Percentiles rank a stretch among this genome's conserved stretches.
Conservation (phyloP, 2,797 vertebrate species). For the Champsocephalus gunnari region DNA sequence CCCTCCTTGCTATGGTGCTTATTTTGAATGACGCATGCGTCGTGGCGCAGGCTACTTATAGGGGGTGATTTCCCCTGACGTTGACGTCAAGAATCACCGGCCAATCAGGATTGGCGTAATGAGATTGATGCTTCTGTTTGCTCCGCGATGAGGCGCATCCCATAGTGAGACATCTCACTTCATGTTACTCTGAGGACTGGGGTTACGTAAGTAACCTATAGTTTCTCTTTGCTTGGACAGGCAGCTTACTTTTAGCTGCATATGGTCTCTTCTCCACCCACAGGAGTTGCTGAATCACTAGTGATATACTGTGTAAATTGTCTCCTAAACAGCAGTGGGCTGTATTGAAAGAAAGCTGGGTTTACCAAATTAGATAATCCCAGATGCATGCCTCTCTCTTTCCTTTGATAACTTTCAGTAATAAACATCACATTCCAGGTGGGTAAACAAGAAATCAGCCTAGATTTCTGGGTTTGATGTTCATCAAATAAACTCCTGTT, state of each 20-base stretch:
- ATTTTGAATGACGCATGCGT: too few relatives aligned
- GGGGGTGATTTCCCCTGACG: too few relatives aligned
- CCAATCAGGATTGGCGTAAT: too few relatives aligned
- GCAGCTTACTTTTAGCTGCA: constrained; percentile 9
- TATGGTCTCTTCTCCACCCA: background rate
- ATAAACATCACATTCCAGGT: constrained; percentile 17
- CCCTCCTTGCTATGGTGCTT: too few relatives aligned
- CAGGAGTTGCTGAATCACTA: constrained; percentile 21
- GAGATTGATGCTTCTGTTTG: too few relatives aligned
- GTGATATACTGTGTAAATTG: constrained; percentile 14
- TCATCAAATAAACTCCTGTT: background rate
- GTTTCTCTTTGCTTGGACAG: background rate
- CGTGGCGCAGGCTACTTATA: too few relatives aligned
- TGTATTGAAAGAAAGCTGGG: constrained; percentile 14
- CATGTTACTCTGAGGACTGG: too few relatives aligned
- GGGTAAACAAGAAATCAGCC: constrained; percentile 18
- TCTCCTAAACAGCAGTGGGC: constrained; percentile 12
- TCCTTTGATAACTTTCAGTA: constrained; percentile 5
- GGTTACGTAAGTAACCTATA: too few relatives aligned
- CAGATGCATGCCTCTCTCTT: constrained; percentile 1
- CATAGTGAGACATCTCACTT: too few relatives aligned
- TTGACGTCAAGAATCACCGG: too few relatives aligned
- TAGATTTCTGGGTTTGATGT: background rate
- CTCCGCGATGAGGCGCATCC: too few relatives aligned
- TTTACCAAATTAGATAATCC: constrained; percentile 20